Percentiles rank a stretch among this genome's conserved stretches.
Evolutionary conservation across 2,113 vertebrate genomes (phyloP).

Genomic region (Bubo blakistoni): DNA sequence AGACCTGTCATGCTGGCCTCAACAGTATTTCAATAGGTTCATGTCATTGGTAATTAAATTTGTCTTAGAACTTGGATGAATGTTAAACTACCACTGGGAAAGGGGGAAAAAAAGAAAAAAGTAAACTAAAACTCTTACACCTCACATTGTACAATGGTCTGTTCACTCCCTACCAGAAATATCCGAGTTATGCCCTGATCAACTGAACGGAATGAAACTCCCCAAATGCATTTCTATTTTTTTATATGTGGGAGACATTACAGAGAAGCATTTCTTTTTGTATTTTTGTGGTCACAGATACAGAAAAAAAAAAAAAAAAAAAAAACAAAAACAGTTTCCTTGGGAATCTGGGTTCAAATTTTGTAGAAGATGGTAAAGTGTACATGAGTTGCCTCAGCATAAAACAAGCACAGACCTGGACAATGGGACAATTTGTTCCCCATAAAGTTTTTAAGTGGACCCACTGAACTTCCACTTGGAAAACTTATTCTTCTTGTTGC

Average conservation of each 20-base stretch:
- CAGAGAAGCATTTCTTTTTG: not conserved
- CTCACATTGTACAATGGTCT: not conserved
- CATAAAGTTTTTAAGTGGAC: not conserved
- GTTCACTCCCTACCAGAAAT: not conserved
- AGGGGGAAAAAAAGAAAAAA: not conserved
- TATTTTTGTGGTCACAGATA: not conserved
- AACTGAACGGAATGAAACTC: not conserved
- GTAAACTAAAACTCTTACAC: not conserved
- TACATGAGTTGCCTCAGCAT: not conserved
- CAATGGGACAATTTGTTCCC: not conserved
- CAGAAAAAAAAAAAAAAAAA: not conserved
- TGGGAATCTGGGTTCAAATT: not conserved
- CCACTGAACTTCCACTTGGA: not conserved
- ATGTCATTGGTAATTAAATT: conserved; percentile 5
- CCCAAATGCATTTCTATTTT: not conserved
- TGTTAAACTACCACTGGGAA: not conserved
- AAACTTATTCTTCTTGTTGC: not conserved
- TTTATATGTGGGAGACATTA: not conserved
- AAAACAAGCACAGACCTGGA: not conserved
- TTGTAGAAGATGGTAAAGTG: not conserved
- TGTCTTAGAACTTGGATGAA: not conserved
- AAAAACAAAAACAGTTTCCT: not conserved
- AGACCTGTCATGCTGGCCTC: not conserved
- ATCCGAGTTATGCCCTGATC: not conserved
- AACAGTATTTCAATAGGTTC: not conserved